Base-by-base conservation (phyloP, 2,113 vertebrate genomes). In the Podarcis muralis region DNA sequence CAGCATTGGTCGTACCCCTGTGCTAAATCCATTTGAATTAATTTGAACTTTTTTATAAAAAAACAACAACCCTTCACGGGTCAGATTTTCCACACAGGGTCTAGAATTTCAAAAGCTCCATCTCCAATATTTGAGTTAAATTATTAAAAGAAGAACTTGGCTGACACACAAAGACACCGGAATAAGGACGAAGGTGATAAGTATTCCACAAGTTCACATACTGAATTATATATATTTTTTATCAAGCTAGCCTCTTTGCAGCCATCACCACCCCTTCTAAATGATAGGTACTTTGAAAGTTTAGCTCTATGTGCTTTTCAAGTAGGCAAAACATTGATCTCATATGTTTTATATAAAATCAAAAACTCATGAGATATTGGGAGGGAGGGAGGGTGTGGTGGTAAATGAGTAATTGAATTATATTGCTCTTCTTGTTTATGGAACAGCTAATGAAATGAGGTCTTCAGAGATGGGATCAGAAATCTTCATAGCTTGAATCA, bases 71-170 rank as follows among this genome's bases (percentile, higher is more conserved):
- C 40, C 62, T 69, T 77, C 23, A 84, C 23, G 37, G 72, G 9
- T 72, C 43, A 65, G 69, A 82, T 72, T 74, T 87, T 68, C 35
- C 32, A n/a, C 40, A 16, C 37, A 53, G 3, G 37, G 8, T 78
- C 40, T 87, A 87, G n/a, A 81, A 25, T 53, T 83, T 83, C 40
- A 83, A 68, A 20, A 68, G 23, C 32, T 88, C n/a, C 1, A 22
- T 88, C 43, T 83, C 59, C 53, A 35, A 76, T 66, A 84, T 77
- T 57, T 88, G 62, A 83, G 20, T n/a, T 74, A 43, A 68, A 83
- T n/a, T 53, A 13, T 86, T 69, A 23, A 59, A 35, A 80, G 11
- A 22, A 68, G 6, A 76, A 43, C 7, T 53, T 59, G 5, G 48
- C 20, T 85, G 69, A 62, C 23, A 75, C 48, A 40, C 66, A 53